A percentile compares a stretch with the other conserved stretches of the same genome.
Conservation (phyloP, 2,113 vertebrate species). For the Pangasianodon hypophthalmus region DNA sequence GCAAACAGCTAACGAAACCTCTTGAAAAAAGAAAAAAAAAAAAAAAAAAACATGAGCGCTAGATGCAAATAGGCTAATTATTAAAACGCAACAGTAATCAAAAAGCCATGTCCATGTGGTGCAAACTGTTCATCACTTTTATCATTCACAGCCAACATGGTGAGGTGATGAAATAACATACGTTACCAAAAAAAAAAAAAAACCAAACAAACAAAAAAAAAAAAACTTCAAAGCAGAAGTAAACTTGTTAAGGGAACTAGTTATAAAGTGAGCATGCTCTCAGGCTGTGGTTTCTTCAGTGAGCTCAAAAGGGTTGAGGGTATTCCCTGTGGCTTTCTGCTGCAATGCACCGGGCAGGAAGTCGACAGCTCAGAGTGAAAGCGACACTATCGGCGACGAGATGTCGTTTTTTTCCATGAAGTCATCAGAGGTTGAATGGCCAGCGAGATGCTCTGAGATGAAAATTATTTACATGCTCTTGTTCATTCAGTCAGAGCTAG, state of each 20-base stretch:
- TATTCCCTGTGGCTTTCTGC: constrained; percentile 66
- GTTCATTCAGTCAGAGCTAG: background rate
- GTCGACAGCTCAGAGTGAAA: constrained; percentile 72
- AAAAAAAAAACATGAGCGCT: background rate
- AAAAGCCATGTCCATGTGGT: constrained; percentile 1
- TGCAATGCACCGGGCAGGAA: constrained; percentile 71
- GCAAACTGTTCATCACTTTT: background rate
- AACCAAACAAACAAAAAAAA: background rate
- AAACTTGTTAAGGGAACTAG: background rate
- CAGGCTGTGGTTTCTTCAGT: background rate
- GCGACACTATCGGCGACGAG: constrained; percentile 74
- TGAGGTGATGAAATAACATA: no score
- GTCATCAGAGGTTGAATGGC: constrained; percentile 62
- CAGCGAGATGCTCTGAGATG: constrained; percentile 56
- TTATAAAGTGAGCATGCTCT: no score
- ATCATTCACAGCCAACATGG: no score
- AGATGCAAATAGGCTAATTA: constrained; percentile 17
- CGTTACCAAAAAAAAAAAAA: background rate
- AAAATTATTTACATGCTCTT: background rate
- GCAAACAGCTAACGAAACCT: constrained; percentile 6
- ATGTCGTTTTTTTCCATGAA: constrained; percentile 79
- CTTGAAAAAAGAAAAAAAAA: background rate
- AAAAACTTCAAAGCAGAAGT: background rate
- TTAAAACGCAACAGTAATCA: background rate
- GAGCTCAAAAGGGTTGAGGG: constrained; percentile 54